Evolutionary conservation across 2,113 vertebrate species (phyloP).

Genomic region (Muntiacus muntjak): DNA sequence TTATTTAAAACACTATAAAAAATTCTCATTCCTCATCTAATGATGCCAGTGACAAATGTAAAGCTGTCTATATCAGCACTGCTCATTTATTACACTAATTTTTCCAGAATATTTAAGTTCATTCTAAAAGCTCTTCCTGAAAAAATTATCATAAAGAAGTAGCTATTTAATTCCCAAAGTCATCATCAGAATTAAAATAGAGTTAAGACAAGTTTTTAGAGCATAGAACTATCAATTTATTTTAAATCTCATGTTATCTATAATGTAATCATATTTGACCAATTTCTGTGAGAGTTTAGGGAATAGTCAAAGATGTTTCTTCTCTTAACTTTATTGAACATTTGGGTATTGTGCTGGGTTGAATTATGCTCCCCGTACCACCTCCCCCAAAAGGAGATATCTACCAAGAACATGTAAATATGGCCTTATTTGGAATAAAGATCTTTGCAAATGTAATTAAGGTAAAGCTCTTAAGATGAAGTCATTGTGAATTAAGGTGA

Average conservation of each 20-base stretch:
- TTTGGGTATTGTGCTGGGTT: background rate
- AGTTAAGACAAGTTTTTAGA: background rate
- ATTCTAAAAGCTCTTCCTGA: slow-evolving; percentile 8
- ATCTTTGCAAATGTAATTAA: background rate
- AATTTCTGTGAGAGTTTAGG: background rate
- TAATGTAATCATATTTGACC: background rate
- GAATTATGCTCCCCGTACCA: background rate
- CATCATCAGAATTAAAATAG: background rate
- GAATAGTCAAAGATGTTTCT: background rate
- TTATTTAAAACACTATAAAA: slow-evolving; percentile 27
- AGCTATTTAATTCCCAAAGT: slow-evolving; percentile 11
- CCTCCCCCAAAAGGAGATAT: background rate
- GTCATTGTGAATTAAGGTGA: background rate
- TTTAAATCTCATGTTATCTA: background rate
- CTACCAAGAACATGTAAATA: background rate
- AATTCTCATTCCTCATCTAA: background rate
- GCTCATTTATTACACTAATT: background rate
- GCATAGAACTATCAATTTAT: background rate
- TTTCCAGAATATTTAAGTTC: background rate
- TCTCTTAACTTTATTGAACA: slow-evolving; percentile 9
- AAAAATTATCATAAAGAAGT: background rate
- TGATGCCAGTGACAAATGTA: background rate
- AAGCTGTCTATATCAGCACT: background rate
- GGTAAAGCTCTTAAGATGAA: background rate
- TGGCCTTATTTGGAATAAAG: background rate